Conservation (phyloP, 2,888 invertebrate species). For the Tachina lurida region DNA sequence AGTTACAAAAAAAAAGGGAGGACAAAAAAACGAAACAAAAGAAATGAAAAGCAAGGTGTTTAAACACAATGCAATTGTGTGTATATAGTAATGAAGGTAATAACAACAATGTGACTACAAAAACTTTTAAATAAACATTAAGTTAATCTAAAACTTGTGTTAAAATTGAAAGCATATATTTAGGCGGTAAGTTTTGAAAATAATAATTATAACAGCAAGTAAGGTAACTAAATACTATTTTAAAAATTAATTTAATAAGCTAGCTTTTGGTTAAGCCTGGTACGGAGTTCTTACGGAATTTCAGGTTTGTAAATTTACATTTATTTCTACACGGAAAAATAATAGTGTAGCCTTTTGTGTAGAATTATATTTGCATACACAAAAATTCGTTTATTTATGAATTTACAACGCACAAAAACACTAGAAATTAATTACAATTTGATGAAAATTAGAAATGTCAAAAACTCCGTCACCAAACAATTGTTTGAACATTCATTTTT, state of each 20-base stretch:
- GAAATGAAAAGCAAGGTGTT: constrained; percentile 27
- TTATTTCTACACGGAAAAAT: too few species aligned
- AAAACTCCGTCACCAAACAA: too few species aligned
- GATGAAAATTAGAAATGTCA: too few species aligned
- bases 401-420: too few species aligned
- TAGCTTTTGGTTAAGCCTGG: not conserved
- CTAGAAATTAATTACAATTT: too few species aligned
- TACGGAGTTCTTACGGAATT: too few species aligned
- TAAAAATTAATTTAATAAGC: not conserved
- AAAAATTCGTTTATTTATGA: too few species aligned
- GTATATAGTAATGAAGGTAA: constrained; percentile 27
- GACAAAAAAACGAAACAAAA: constrained; percentile 3
- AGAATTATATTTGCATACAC: too few species aligned
- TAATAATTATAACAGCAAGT: not conserved
- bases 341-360: too few species aligned
- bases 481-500: too few species aligned
- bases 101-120: constrained; percentile 8
- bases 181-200: not conserved
- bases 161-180: constrained; percentile 7
- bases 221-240: not conserved
- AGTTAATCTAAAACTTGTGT: not conserved
- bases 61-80: constrained; percentile 31
- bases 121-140: constrained; percentile 27
- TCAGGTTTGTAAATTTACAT: too few species aligned
- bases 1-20: constrained; percentile 12